Conservation (phyloP, 2,797 vertebrate species). For the Vespertilio murinus region DNA sequence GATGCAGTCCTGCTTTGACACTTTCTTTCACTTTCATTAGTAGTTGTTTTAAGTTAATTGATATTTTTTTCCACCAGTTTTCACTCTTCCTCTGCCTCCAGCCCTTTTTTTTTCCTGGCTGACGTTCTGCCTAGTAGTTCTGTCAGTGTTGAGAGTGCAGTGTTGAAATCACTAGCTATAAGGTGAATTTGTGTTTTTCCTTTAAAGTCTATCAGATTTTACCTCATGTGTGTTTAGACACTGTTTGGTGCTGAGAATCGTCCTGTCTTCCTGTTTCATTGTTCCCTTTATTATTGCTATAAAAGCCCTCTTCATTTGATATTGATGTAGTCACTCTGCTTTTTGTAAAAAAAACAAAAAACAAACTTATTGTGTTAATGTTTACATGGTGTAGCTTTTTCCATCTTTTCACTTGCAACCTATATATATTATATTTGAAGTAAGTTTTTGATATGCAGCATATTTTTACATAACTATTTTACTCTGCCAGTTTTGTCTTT, state of each 20-base stretch:
- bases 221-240: neutral
- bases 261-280: neutral
- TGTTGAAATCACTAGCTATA: neutral
- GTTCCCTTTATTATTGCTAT: neutral
- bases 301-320: neutral
- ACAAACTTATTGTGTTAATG: neutral
- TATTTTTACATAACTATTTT: neutral
- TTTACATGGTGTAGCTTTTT: neutral
- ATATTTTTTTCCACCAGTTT: neutral
- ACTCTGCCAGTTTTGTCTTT: neutral
- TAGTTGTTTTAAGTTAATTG: neutral
- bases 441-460: neutral
- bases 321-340: neutral
- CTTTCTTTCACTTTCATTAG: neutral
- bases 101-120: neutral
- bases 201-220: neutral
- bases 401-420: neutral
- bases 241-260: neutral
- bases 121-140: neutral
- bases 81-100: neutral
- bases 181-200: neutral
- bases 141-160: neutral
- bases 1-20: neutral
- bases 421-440: neutral
- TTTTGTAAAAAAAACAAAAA: neutral